phyloP scores from a whole-genome alignment of 2,888 invertebrate species.

The Xylocampa areola region DNA sequence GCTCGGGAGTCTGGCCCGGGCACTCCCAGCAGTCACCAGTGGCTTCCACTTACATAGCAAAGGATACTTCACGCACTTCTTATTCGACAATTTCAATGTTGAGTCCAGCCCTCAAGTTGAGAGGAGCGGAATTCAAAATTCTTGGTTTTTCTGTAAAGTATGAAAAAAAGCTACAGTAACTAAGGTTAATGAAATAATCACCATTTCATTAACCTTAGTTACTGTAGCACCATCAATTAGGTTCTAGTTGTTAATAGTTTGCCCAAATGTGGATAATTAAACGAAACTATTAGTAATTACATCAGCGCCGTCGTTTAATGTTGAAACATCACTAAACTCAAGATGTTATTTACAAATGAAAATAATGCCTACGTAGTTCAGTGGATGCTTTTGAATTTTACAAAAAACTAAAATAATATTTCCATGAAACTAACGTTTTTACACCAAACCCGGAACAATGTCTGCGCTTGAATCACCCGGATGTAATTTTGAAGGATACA shows the following conservation, averaged over 20 bases:
- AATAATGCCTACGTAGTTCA: slow-evolving; percentile 6
- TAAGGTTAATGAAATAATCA: neutral
- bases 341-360: slow-evolving; percentile 26
- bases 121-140: neutral
- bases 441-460: slow-evolving; percentile 17
- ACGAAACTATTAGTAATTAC: slow-evolving; percentile 11
- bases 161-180: neutral
- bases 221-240: neutral
- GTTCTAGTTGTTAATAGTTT: slow-evolving; percentile 6
- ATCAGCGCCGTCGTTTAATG: slow-evolving; percentile 13
- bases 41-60: slow-evolving; percentile 13
- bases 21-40: too few relatives aligned
- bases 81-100: slow-evolving; percentile 12
- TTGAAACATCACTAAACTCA: slow-evolving; percentile 19
- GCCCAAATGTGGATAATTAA: slow-evolving; percentile 4
- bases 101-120: slow-evolving; percentile 5
- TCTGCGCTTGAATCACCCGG: slow-evolving; percentile 14
- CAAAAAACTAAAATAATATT: neutral
- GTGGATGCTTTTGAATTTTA: slow-evolving; percentile 7
- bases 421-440: slow-evolving; percentile 8
- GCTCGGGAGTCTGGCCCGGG: slow-evolving; percentile 10
- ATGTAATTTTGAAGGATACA: slow-evolving; percentile 17
- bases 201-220: neutral
- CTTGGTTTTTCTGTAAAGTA: neutral
- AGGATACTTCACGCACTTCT: slow-evolving; percentile 22